phyloP scores from a whole-genome alignment of 1,140 invertebrate genomes.

The Phthorimaea operculella region DNA sequence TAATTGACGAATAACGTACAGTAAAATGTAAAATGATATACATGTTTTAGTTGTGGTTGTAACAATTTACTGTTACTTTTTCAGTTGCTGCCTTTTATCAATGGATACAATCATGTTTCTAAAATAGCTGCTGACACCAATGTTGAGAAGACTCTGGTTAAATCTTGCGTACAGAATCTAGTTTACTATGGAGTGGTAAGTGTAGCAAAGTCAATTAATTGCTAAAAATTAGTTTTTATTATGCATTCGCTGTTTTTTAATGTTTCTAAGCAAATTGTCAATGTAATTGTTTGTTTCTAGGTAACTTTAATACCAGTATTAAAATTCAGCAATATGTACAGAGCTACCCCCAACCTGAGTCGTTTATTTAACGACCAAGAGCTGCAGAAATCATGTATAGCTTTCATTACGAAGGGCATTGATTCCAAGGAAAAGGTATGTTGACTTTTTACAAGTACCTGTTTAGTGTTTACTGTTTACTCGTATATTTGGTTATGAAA shows the following conservation, averaged over 20 bases:
- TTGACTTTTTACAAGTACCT: too few relatives aligned
- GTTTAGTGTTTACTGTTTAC: too few relatives aligned
- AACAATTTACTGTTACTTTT: constrained; percentile 15
- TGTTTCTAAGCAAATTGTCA: constrained; percentile 9
- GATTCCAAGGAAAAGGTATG: constrained; percentile 44
- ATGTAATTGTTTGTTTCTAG: constrained; percentile 34
- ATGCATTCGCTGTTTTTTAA: background rate
- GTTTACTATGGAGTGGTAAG: constrained; percentile 77
- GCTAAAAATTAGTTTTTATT: background rate
- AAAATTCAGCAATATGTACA: constrained; percentile 94
- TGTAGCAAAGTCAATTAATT: constrained; percentile 14
- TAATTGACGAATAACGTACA: too few relatives aligned
- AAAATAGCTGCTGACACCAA: constrained; percentile 86
- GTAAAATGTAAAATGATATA: too few relatives aligned
- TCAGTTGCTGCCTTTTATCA: constrained; percentile 87
- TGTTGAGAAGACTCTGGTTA: constrained; percentile 93
- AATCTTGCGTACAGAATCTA: constrained; percentile 94
- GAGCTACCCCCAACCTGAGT: constrained; percentile 84
- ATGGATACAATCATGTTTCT: constrained; percentile 92
- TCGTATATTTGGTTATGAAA: too few relatives aligned
- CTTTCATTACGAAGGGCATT: constrained; percentile 60
- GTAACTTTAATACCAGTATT: constrained; percentile 90
- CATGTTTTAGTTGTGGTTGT: too few relatives aligned
- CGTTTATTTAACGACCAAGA: constrained; percentile 75
- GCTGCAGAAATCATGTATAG: constrained; percentile 81